phyloP scores from a whole-genome alignment of 2,797 vertebrate genomes.

The Lutjanus campechanus region DNA sequence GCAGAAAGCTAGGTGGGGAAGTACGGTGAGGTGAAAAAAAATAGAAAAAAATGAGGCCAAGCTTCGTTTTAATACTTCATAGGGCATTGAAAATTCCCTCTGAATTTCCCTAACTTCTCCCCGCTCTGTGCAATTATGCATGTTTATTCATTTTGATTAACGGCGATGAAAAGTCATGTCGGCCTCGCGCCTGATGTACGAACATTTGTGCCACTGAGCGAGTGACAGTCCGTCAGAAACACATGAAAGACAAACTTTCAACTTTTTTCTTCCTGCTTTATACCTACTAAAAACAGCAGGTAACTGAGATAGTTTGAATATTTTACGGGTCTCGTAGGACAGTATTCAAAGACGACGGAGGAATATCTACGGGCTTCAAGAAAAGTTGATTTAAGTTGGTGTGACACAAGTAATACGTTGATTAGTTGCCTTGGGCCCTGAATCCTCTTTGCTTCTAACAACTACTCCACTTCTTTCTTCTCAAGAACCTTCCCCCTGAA shows the following conservation, averaged over 20 bases:
- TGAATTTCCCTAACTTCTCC: constrained; percentile 80
- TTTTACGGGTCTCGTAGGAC: constrained; percentile 78
- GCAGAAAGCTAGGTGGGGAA: constrained; percentile 70
- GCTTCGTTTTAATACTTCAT: constrained; percentile 81
- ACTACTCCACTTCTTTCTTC: constrained; percentile 70
- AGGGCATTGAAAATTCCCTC: constrained; percentile 83
- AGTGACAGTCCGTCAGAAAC: constrained; percentile 73
- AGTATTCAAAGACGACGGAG: constrained; percentile 70
- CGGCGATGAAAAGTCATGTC: constrained; percentile 69
- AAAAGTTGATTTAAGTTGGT: constrained; percentile 69
- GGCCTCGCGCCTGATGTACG: constrained; percentile 40
- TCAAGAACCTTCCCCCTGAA: constrained; percentile 60
- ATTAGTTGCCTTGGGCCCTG: constrained; percentile 82
- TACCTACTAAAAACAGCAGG: constrained; percentile 80
- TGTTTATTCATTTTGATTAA: constrained; percentile 86
- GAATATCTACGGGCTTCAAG: constrained; percentile 60
- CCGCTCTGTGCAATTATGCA: constrained; percentile 82
- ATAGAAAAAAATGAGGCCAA: constrained; percentile 64
- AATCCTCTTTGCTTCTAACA: constrained; percentile 73
- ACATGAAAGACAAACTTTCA: constrained; percentile 53
- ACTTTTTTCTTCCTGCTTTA: constrained; percentile 26
- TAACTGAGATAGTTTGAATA: constrained; percentile 75
- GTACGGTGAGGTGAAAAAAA: constrained; percentile 52
- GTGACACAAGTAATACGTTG: constrained; percentile 81
- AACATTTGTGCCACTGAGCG: constrained; percentile 65